Conservation (phyloP, 2,113 vertebrate species). For the Centropristis striata region DNA sequence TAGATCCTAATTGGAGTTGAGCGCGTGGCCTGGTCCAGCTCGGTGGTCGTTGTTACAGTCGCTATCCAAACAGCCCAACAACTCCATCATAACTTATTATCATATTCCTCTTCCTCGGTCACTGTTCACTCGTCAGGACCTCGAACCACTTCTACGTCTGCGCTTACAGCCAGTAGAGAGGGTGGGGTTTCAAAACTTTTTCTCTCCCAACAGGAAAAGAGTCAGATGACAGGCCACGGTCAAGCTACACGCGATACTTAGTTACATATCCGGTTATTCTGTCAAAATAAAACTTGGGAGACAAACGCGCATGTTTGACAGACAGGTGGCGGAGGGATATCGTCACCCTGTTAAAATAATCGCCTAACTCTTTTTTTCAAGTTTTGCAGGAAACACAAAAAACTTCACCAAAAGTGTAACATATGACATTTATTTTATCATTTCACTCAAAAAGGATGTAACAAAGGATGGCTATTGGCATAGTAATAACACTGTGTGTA, state of each 20-base stretch:
- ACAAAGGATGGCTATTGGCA: too few relatives aligned
- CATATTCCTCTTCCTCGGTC: constrained; percentile 45
- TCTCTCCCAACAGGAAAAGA: constrained; percentile 82
- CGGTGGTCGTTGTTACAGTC: constrained; percentile 5
- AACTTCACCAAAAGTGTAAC: too few relatives aligned
- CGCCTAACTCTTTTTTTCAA: too few relatives aligned
- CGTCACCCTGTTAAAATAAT: too few relatives aligned
- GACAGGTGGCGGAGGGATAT: neutral
- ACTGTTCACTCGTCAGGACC: constrained; percentile 46
- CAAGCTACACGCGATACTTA: accelerated
- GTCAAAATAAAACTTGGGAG: constrained; percentile 55
- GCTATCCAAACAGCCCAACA: constrained; percentile 29
- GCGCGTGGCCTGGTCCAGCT: constrained; percentile 21
- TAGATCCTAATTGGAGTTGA: constrained; percentile 20
- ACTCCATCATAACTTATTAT: constrained; percentile 33
- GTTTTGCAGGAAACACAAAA: too few relatives aligned
- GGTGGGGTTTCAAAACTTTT: constrained; percentile 82
- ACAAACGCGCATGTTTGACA: accelerated
- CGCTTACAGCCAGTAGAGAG: constrained; percentile 68
- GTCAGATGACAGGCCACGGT: constrained; percentile 76
- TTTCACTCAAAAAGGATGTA: too few relatives aligned
- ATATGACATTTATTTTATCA: too few relatives aligned
- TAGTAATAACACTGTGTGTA: too few relatives aligned
- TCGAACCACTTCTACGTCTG: constrained; percentile 76
- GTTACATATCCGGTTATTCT: neutral